Evolutionary conservation across 2,113 vertebrate species (phyloP).

Genomic region (Azemiops feae): DNA sequence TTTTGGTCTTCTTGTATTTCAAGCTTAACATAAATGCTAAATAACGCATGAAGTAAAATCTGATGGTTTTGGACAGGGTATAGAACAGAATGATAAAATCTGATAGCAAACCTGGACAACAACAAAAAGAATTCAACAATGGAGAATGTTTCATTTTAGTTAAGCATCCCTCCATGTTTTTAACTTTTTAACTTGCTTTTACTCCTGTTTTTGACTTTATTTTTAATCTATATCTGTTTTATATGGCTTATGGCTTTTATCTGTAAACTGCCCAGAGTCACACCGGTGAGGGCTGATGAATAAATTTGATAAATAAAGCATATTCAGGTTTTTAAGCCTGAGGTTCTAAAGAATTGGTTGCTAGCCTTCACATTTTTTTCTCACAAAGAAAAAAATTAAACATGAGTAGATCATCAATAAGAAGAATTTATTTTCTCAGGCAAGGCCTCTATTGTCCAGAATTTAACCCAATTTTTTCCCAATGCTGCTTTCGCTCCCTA

Average conservation of each 20-base stretch:
- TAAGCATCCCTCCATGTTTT: neutral
- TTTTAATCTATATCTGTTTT: neutral
- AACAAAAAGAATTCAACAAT: neutral
- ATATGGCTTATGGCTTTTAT: neutral
- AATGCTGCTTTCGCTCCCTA: neutral
- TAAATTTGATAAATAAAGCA: neutral
- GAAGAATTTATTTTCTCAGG: neutral
- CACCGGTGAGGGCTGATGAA: neutral
- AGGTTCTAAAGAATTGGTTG: neutral
- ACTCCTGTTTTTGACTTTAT: neutral
- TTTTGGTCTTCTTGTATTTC: neutral
- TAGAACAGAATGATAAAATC: neutral
- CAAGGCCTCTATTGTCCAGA: neutral
- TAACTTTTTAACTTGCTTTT: neutral
- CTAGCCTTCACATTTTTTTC: neutral
- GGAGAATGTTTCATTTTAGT: neutral
- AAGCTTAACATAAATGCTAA: neutral
- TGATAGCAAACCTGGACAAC: neutral
- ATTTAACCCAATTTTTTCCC: neutral
- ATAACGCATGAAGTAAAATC: neutral
- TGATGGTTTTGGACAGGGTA: neutral
- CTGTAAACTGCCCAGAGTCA: neutral
- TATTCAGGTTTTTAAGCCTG: neutral
- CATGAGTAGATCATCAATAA: neutral
- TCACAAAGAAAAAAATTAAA: neutral